Evolutionary conservation across 2,113 vertebrate species (phyloP).

Genomic region (Lutjanus erythropterus): DNA sequence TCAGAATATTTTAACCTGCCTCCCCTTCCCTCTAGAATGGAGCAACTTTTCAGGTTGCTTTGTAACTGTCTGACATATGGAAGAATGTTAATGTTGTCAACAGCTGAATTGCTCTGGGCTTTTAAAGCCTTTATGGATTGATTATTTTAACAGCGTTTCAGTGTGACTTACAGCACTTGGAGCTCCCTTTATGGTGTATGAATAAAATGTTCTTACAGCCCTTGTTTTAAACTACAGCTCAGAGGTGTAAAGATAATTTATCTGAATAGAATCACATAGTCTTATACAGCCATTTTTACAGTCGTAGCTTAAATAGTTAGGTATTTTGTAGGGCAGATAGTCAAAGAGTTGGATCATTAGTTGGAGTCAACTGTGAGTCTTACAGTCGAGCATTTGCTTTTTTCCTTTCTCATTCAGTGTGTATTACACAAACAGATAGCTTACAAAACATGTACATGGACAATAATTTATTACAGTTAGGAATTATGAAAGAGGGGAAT

Average conservation of each 20-base stretch:
- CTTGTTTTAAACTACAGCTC: slow-evolving; percentile 3
- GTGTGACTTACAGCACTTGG: background rate
- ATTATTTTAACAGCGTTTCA: slow-evolving; percentile 28
- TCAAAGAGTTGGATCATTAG: no score
- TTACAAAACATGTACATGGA: no score
- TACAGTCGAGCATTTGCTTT: no score
- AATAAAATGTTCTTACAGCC: background rate
- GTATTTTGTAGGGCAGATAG: no score
- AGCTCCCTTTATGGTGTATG: slow-evolving; percentile 11
- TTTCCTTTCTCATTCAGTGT: no score
- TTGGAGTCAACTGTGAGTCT: no score
- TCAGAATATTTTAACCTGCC: slow-evolving; percentile 66
- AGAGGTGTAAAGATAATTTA: background rate
- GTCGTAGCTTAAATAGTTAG: background rate
- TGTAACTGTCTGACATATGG: slow-evolving; percentile 47
- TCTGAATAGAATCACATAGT: background rate
- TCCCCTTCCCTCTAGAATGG: background rate
- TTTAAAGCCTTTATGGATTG: slow-evolving; percentile 35
- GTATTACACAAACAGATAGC: no score
- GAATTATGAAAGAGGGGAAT: no score
- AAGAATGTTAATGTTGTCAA: slow-evolving; percentile 37
- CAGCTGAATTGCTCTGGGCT: slow-evolving; percentile 28
- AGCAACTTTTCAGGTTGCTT: slow-evolving; percentile 30
- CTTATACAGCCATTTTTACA: background rate
- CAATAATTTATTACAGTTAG: no score